These are phyloP conservation scores for Mongoloraphidia duomilia DNA, from an alignment of 2,888 invertebrate genomes.

Conservation along the genomic window DNA sequence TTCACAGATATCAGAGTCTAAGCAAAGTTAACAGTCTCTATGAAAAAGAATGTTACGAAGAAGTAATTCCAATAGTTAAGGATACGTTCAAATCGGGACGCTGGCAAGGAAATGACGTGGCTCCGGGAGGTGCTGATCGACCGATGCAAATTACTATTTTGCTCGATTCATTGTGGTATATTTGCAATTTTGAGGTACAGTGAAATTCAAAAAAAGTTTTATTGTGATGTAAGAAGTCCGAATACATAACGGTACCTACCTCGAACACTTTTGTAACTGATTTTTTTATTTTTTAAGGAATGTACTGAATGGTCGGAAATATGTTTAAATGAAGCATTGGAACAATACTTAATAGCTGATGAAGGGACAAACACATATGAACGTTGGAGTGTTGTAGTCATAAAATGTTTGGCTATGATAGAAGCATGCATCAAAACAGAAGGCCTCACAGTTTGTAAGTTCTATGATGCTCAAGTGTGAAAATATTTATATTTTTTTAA, in stretches of 20 bases:
- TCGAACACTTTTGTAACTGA: conserved; percentile 7
- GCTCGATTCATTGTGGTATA: conserved; percentile 34
- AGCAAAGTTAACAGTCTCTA: conserved; percentile 53
- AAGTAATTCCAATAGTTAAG: conserved; percentile 50
- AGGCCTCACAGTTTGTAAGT: conserved; percentile 35
- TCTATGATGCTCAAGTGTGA: neutral
- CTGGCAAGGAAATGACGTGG: conserved; percentile 28
- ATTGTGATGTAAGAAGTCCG: neutral
- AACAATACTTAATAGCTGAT: conserved; percentile 39
- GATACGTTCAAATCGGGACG: conserved; percentile 37
- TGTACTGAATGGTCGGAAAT: conserved; percentile 67
- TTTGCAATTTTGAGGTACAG: conserved; percentile 13
- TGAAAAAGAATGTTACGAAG: conserved; percentile 45
- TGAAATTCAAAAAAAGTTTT: neutral
- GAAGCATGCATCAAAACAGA: conserved; percentile 37
- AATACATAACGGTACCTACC: too few species aligned
- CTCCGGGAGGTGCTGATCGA: conserved; percentile 40
- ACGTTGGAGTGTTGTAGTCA: conserved; percentile 28
- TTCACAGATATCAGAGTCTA: conserved; percentile 34
- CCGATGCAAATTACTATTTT: conserved; percentile 31
- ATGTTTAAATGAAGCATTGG: conserved; percentile 58
- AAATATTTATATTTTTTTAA: too few species aligned
- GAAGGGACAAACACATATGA: conserved; percentile 33
- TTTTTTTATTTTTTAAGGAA: conserved; percentile 30
- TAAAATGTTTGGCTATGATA: conserved; percentile 31